A percentile compares a stretch with the other conserved stretches of the same genome.
These are phyloP conservation scores for Muscina levida DNA, from an alignment of 2,888 invertebrate genomes.

Conservation along the genomic window DNA sequence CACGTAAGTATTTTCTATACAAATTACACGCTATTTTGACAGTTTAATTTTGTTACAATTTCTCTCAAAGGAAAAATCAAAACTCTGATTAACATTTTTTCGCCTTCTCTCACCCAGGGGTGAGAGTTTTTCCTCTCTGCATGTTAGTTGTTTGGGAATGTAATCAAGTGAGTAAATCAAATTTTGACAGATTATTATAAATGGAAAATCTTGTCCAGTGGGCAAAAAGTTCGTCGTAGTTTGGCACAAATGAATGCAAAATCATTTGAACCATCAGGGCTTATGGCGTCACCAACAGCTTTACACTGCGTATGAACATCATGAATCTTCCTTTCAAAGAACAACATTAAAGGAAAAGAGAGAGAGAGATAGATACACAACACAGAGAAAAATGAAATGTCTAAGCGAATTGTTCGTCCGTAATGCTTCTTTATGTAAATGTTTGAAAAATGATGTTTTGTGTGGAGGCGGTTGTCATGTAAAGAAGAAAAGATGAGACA, in stretches of 20 bases:
- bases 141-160: slow-evolving; percentile 34
- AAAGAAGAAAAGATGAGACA: slow-evolving; percentile 14
- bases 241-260: background rate
- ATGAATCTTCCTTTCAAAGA: slow-evolving; percentile 28
- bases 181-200: slow-evolving; percentile 74
- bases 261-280: slow-evolving; percentile 10
- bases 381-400: too few relatives aligned
- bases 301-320: slow-evolving; percentile 26
- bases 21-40: slow-evolving; percentile 58
- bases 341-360: background rate
- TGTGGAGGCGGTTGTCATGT: slow-evolving; percentile 51
- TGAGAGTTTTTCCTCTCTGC: background rate
- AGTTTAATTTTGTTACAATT: slow-evolving; percentile 62
- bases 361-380: background rate
- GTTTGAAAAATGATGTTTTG: slow-evolving; percentile 75
- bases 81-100: slow-evolving; percentile 51
- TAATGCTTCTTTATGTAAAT: slow-evolving; percentile 68
- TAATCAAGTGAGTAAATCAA: slow-evolving; percentile 78
- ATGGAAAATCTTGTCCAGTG: slow-evolving; percentile 60
- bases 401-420: slow-evolving; percentile 4
- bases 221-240: slow-evolving; percentile 46
- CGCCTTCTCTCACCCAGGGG: slow-evolving; percentile 26
- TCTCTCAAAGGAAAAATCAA: slow-evolving; percentile 61
- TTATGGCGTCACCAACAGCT: slow-evolving; percentile 49
- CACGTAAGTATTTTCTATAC: slow-evolving; percentile 26